Conservation (phyloP, 1,140 invertebrate genomes). For the Ceratina japonica region DNA sequence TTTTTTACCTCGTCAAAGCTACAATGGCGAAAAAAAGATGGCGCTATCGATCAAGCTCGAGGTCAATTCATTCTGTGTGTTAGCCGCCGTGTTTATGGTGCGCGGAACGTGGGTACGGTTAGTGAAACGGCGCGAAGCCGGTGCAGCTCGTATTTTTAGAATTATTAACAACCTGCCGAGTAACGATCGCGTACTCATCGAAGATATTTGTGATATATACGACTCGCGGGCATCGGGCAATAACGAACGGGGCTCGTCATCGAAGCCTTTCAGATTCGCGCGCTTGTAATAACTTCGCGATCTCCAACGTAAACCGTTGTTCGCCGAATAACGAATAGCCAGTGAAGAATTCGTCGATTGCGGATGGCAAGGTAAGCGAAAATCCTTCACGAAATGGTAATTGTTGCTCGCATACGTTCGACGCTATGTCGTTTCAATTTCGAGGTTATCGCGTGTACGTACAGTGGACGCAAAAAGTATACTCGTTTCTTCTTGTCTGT, state of each 20-base stretch:
- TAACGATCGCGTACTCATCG: constrained; percentile 51
- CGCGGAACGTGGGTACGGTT: not conserved
- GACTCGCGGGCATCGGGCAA: constrained; percentile 43
- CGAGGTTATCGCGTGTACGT: constrained; percentile 10
- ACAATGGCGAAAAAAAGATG: constrained; percentile 33
- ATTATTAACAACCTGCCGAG: constrained; percentile 49
- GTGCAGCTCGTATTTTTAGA: constrained; percentile 48
- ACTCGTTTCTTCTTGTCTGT: not conserved
- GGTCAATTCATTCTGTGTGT: not conserved
- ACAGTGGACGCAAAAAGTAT: not conserved
- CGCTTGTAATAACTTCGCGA: not conserved
- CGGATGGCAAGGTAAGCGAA: constrained; percentile 21
- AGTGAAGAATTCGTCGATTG: constrained; percentile 2
- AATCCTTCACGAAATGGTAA: constrained; percentile 41
- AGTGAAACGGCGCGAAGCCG: constrained; percentile 24
- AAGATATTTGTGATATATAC: constrained; percentile 51
- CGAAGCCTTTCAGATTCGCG: constrained; percentile 27
- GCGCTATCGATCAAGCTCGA: constrained; percentile 26
- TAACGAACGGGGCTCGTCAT: constrained; percentile 40
- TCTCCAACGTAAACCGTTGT: constrained; percentile 15
- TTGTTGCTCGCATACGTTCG: not conserved
- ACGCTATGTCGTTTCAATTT: not conserved
- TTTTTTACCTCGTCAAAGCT: not conserved
- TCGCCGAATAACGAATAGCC: constrained; percentile 31
- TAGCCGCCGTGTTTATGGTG: constrained; percentile 24